Evolutionary conservation across 2,888 invertebrate genomes (phyloP).

Genomic region (Phyllotreta striolata): DNA sequence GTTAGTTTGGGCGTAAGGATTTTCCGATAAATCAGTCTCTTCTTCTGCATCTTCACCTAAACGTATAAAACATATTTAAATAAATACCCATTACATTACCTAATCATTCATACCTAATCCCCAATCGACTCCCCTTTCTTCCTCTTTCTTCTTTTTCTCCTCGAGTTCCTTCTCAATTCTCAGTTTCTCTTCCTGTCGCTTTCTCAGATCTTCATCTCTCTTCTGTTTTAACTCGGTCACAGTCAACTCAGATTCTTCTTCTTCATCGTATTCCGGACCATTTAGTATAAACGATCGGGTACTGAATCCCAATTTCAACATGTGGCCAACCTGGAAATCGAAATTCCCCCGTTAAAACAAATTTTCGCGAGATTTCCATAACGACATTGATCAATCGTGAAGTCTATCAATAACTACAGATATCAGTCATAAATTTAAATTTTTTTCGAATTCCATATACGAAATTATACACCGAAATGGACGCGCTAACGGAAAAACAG

Average conservation of each 20-base stretch:
- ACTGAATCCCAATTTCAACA: slow-evolving; percentile 91
- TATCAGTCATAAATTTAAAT: background rate
- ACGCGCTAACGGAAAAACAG: slow-evolving; percentile 39
- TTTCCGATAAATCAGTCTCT: slow-evolving; percentile 80
- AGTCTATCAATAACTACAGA: slow-evolving; percentile 17
- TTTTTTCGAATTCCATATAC: slow-evolving; percentile 22
- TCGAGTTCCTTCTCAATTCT: slow-evolving; percentile 64
- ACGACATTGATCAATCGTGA: slow-evolving; percentile 42
- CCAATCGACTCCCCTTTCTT: slow-evolving; percentile 86
- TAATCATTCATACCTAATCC: slow-evolving; percentile 75
- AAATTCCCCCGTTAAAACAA: slow-evolving; percentile 22
- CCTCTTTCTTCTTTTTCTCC: slow-evolving; percentile 65
- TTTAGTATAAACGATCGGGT: slow-evolving; percentile 81
- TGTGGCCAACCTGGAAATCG: slow-evolving; percentile 76
- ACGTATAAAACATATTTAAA: slow-evolving; percentile 5
- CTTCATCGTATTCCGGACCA: slow-evolving; percentile 87
- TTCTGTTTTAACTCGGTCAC: slow-evolving; percentile 77
- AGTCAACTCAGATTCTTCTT: slow-evolving; percentile 83
- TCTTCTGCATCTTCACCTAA: slow-evolving; percentile 86
- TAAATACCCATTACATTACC: background rate
- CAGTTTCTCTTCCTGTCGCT: slow-evolving; percentile 59
- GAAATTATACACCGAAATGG: slow-evolving; percentile 40
- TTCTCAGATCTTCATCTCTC: slow-evolving; percentile 54
- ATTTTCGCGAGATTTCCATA: slow-evolving; percentile 12
- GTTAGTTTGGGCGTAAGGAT: slow-evolving; percentile 81